Evolutionary conservation across 2,113 vertebrate species (phyloP).

Genomic region (Raphicerus campestris): DNA sequence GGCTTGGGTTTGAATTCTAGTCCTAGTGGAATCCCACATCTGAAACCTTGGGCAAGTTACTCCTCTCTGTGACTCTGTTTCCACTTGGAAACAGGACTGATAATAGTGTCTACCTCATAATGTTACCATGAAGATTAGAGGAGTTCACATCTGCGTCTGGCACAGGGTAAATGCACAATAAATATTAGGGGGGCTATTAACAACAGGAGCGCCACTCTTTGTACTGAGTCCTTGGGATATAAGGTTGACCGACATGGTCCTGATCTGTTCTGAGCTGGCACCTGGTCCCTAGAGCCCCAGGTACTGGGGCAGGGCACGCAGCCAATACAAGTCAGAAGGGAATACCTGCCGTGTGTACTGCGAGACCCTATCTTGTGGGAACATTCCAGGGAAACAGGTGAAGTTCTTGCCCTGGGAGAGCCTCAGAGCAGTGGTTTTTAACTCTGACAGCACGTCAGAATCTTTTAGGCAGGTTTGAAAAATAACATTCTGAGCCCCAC

Average conservation of each 20-base stretch:
- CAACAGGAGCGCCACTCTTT: neutral
- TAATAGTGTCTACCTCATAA: neutral
- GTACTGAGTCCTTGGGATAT: neutral
- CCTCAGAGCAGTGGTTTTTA: neutral
- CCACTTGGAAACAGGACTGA: neutral
- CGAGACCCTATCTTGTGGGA: neutral
- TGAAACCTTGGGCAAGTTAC: neutral
- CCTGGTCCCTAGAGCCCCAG: neutral
- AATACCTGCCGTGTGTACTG: fast-evolving
- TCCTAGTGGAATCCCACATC: neutral
- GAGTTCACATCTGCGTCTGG: neutral
- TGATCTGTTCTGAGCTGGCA: neutral
- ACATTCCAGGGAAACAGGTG: neutral
- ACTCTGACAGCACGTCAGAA: neutral
- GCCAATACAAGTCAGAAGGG: neutral
- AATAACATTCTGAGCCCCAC: neutral
- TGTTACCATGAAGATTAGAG: neutral
- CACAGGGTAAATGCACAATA: neutral
- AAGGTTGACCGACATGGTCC: neutral
- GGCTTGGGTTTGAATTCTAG: neutral
- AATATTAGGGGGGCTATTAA: too few species aligned
- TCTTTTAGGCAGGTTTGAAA: neutral
- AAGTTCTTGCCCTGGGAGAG: neutral
- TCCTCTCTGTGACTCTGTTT: neutral
- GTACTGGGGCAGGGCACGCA: fast-evolving